These are phyloP conservation scores for Callithrix jacchus DNA, from an alignment of 2,113 vertebrate genomes.

Conservation along the genomic window DNA sequence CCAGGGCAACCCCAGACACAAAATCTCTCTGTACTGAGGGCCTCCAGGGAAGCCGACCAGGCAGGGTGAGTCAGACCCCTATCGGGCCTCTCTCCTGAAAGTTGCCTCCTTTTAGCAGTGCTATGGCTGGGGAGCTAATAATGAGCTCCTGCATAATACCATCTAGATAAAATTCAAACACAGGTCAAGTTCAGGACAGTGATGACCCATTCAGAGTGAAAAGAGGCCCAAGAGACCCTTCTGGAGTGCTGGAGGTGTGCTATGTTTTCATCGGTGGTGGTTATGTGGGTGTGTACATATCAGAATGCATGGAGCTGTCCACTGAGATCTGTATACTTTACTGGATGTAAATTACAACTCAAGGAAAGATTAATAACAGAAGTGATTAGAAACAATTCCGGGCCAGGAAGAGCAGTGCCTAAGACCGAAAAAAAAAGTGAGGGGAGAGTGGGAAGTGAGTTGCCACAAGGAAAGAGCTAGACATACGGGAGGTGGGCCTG, in stretches of 20 bases:
- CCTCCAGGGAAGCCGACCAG: too few relatives aligned
- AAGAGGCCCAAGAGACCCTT: background rate
- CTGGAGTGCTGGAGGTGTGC: background rate
- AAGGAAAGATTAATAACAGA: background rate
- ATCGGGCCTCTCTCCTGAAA: background rate
- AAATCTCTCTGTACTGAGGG: background rate
- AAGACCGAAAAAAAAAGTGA: background rate
- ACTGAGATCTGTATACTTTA: background rate
- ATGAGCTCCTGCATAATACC: background rate
- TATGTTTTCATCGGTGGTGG: background rate
- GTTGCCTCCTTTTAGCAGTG: background rate
- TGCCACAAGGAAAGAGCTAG: background rate
- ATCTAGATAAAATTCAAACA: background rate
- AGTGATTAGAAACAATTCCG: background rate
- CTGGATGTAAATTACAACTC: background rate
- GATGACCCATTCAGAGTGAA: background rate
- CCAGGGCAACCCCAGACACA: background rate
- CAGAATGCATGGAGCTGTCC: background rate
- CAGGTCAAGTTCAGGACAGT: background rate
- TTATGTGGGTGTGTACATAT: background rate
- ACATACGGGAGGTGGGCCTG: background rate
- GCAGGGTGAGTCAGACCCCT: background rate
- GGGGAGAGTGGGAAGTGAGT: too few relatives aligned
- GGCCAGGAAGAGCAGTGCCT: background rate
- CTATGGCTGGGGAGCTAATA: background rate